Conservation (phyloP, 92 coral and sea anemone species). For the Zoanthus solanderi region DNA sequence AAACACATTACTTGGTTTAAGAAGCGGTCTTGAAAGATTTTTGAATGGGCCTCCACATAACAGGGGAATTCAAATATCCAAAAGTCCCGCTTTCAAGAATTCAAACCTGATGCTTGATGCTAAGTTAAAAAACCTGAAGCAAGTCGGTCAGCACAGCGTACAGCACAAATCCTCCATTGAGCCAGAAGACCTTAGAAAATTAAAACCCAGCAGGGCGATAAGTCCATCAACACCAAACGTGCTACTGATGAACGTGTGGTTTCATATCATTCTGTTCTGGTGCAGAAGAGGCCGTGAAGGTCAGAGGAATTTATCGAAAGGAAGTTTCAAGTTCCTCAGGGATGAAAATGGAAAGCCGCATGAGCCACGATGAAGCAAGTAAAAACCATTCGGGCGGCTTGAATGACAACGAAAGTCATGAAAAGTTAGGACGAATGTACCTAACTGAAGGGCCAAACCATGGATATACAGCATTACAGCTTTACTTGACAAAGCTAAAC, state of each 20-base stretch:
- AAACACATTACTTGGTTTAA: slow-evolving; percentile 47
- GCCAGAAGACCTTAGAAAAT: slow-evolving; percentile 29
- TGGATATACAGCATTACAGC: background rate
- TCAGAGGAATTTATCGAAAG: background rate
- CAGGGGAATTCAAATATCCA: slow-evolving; percentile 8
- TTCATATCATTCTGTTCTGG: background rate
- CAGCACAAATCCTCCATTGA: slow-evolving; percentile 56
- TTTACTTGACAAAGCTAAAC: background rate
- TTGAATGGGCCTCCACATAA: slow-evolving; percentile 5
- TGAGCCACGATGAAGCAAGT: background rate
- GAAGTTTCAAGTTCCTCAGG: background rate
- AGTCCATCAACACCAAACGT: slow-evolving; percentile 21
- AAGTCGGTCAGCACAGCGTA: slow-evolving; percentile 28
- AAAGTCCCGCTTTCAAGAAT: slow-evolving; percentile 30
- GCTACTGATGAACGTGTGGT: slow-evolving; percentile 1
- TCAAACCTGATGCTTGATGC: slow-evolving; percentile 55
- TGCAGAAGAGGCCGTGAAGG: slow-evolving; percentile 10
- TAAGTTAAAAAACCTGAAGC: slow-evolving; percentile 47
- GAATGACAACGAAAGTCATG: background rate
- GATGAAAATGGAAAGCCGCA: background rate
- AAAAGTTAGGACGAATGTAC: background rate
- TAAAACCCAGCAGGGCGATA: slow-evolving; percentile 14
- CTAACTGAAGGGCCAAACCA: background rate
- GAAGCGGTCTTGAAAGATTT: slow-evolving; percentile 65
- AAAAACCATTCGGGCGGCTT: background rate